These are phyloP conservation scores for Heliconius ethilla DNA, from an alignment of 2,888 invertebrate genomes.

Conservation along the genomic window DNA sequence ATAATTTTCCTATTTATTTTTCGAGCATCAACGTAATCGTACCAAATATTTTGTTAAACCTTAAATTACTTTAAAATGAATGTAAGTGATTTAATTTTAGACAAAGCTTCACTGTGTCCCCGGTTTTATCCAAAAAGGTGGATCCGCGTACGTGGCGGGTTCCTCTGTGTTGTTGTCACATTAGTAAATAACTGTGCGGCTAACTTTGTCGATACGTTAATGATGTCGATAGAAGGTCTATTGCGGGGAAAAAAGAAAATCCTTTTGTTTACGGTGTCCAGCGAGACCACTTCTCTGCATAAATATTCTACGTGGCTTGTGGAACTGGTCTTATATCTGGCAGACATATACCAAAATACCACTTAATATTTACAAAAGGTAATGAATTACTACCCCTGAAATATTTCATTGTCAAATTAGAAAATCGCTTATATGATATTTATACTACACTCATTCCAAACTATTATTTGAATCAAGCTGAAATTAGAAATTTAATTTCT, in stretches of 20 bases:
- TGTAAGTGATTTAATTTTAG: not conserved
- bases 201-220: constrained; percentile 77
- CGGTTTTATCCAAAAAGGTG: constrained; percentile 70
- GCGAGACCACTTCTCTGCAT: constrained; percentile 37
- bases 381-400: too few species aligned
- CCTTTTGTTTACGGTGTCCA: constrained; percentile 62
- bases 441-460: not conserved
- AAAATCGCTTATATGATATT: not conserved
- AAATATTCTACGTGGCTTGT: constrained; percentile 42
- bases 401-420: not conserved
- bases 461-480: not conserved
- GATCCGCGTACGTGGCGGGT: constrained; percentile 78
- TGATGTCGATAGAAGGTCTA: constrained; percentile 77
- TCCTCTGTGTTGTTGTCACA: constrained; percentile 80
- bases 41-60: not conserved
- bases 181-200: constrained; percentile 79
- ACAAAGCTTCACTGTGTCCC: constrained; percentile 50
- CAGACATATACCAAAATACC: not conserved
- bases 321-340: constrained; percentile 25
- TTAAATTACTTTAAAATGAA: not conserved
- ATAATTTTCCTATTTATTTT: not conserved
- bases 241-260: constrained; percentile 72
- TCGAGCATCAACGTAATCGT: not conserved
- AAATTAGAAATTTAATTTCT: not conserved
- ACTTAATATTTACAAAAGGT: too few species aligned